phyloP scores from a whole-genome alignment of 1,140 invertebrate species.

The Ephestia elutella region DNA sequence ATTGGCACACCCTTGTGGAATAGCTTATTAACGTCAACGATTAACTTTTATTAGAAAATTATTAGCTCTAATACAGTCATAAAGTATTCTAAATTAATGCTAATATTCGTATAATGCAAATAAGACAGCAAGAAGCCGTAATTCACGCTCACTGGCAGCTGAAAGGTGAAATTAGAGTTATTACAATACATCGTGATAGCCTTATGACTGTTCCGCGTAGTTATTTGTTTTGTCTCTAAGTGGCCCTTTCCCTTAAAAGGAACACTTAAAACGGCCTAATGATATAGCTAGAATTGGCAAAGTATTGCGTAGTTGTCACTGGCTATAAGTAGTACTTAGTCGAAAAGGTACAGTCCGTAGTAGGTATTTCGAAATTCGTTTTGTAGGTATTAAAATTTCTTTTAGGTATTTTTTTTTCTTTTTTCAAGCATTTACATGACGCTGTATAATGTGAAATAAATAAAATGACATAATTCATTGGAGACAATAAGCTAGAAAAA shows the following conservation, averaged over 20 bases:
- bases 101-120: background rate
- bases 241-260: background rate
- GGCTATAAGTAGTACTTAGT: background rate
- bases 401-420: too few species aligned
- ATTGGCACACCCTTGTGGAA: background rate
- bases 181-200: background rate
- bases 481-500: too few species aligned
- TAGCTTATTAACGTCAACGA: too few species aligned
- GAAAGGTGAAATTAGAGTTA: constrained; percentile 2
- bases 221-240: background rate
- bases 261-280: background rate
- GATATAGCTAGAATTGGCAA: background rate
- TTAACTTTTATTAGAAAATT: too few species aligned
- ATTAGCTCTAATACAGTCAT: background rate
- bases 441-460: too few species aligned
- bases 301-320: background rate
- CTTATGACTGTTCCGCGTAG: background rate
- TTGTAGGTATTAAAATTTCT: too few species aligned
- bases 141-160: background rate
- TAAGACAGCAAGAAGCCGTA: background rate
- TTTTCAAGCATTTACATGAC: too few species aligned
- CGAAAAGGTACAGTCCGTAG: background rate
- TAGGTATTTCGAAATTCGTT: background rate
- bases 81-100: background rate
- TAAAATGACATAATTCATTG: too few species aligned